Evolutionary conservation across 2,888 invertebrate species (phyloP), one percentile per base, ranked within the genome.

Genomic region (Ormyrus nitidulus): DNA sequence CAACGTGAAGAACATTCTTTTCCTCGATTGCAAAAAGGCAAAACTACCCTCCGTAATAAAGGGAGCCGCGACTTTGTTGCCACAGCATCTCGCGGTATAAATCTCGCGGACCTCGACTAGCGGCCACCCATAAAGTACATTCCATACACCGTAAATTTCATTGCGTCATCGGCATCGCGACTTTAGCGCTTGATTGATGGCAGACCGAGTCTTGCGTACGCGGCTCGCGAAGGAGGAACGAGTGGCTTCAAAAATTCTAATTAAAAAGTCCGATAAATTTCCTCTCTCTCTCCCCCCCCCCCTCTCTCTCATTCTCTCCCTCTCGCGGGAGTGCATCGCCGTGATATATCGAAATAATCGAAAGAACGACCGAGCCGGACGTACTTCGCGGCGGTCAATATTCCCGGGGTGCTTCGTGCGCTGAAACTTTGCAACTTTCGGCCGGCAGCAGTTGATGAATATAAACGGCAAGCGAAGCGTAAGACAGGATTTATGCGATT

Each of bases 401-500:
- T 80, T 77, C 71, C 77, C 68, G 51, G 59, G 76, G 53, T 10
- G 56, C 8, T 34, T 64, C 58, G 70, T 48, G 66, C 59, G 65
- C 66, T n/a, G 49, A 75, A 79, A 79, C 75, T 79, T 79, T 68
- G 77, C 76, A 75, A 80, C 71, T 80, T 80, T 73, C 68, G 54
- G 11, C 61, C 62, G 76, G 49, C 59, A 44, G 49, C 51, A 51
- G 68, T 77, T 79, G 81, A 81, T 81, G 79, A 77, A 81, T 81
- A 79, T 74, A 77, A 81, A 79, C 73, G 77, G 79, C 70, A 71
- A 65, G 68, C 77, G 76, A 72, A 76, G 79, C 70, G 72, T 71
- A 65, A 79, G 72, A 70, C 59, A 73, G 77, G 79, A 81, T 81
- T 81, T 79, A 79, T 81, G 78, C 72, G 73, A 69, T 53, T 75